These are phyloP conservation scores for Syrphus vitripennis DNA, from an alignment of 2,888 invertebrate genomes.

Conservation along the genomic window DNA sequence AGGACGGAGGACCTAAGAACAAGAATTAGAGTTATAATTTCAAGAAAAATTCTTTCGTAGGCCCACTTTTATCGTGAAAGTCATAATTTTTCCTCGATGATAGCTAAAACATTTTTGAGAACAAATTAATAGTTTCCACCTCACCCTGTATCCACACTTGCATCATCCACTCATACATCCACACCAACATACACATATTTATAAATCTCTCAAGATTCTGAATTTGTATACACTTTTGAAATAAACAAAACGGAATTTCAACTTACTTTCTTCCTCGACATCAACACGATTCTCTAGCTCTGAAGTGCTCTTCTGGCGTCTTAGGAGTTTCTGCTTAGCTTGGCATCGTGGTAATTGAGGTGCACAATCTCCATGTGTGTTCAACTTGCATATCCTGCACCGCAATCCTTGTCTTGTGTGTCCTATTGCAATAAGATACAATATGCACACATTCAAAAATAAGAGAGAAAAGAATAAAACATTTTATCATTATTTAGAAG, in stretches of 20 bases:
- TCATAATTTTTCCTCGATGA: no score
- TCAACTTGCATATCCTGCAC: constrained; percentile 94
- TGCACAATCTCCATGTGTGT: constrained; percentile 94
- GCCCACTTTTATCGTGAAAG: no score
- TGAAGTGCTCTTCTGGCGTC: constrained; percentile 94
- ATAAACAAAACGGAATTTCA: constrained; percentile 53
- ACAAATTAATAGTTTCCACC: no score
- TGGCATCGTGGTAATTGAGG: constrained; percentile 92
- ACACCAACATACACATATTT: neutral
- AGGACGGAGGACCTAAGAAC: no score
- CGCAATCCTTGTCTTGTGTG: constrained; percentile 95
- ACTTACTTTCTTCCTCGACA: constrained; percentile 92
- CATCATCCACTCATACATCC: neutral
- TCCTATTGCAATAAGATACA: constrained; percentile 82
- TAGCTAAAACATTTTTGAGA: no score
- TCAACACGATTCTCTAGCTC: constrained; percentile 89
- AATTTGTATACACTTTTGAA: constrained; percentile 64
- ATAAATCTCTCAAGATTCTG: constrained; percentile 39
- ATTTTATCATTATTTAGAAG: constrained; percentile 59
- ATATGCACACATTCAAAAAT: constrained; percentile 5
- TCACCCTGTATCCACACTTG: neutral
- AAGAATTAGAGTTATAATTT: no score
- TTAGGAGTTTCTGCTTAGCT: constrained; percentile 90
- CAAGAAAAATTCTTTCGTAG: no score
- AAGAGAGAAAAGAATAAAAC: constrained; percentile 44